Evolutionary conservation across 64 coral and sea anemone species (phyloP), one percentile per base, ranked within the genome.

Genomic region (Dendrophyllia cribrosa): DNA sequence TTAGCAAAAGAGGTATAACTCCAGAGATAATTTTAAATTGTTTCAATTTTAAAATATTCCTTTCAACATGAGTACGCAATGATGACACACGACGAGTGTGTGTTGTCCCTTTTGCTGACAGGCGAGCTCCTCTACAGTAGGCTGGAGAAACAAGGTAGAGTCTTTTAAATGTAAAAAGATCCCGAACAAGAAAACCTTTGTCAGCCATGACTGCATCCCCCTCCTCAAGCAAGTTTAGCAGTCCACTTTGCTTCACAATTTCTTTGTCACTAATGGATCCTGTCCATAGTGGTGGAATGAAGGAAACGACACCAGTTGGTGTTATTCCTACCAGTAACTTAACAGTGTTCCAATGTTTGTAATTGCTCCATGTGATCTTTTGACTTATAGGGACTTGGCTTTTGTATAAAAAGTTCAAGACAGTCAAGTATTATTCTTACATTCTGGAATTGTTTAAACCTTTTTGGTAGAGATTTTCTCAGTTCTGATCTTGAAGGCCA

Each of bases 191-290:
- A 89, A 96, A 92, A 51, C 90, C 95, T 69, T 89, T 96, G 52
- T 96, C 90, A 52, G 86, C 79, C 90, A 93, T 93, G 4, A 96
- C 95, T 65, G 91, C 90, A 96, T 90, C 87, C 34, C 94, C 95
- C 71, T 96, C 86, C 51, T 96, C 87, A 68, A 96, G 73, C 47
- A 64, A 20, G 76, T 90, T 45, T n/a, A 92, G 34, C 11, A 92
- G 71, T 83, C 90, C 78, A 89, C 56, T 90, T 61, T 60, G 56
- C 17, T 59, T 89, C 1, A 91, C 87, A 69, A 91, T 96, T 90
- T 93, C 95, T 60, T 90, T 96, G 48, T 88, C 91, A 64, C 80
- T 87, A 23, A 93, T 78, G 51, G 68, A 82, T 6, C 95, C 91
- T 75, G 91, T 93, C 91, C 95, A 92, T n/a, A 96, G 43, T 65